A percentile compares a stretch with the other conserved stretches of the same genome.
phyloP scores from a whole-genome alignment of 1,140 invertebrate genomes.

The Chelonus insularis region DNA sequence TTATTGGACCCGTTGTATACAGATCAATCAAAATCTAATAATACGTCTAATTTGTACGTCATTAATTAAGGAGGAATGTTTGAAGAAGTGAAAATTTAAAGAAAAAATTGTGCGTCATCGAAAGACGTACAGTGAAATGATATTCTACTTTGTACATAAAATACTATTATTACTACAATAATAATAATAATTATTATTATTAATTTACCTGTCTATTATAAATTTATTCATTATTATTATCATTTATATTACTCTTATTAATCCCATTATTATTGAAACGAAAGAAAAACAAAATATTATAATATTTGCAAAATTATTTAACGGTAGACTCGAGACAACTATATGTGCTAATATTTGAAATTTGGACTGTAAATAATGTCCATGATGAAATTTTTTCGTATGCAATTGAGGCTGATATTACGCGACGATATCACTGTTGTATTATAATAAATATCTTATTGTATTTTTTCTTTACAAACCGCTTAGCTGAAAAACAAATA shows the following conservation, averaged over 20 bases:
- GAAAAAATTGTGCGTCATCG: not conserved
- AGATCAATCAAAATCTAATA: slow-evolving; percentile 48
- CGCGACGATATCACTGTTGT: too few species aligned
- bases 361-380: too few species aligned
- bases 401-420: too few species aligned
- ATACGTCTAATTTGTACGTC: slow-evolving; percentile 12
- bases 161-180: slow-evolving; percentile 46
- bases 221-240: slow-evolving; percentile 47
- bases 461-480: too few species aligned
- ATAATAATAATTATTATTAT: slow-evolving; percentile 54
- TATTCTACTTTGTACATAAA: slow-evolving; percentile 44
- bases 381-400: too few species aligned
- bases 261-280: slow-evolving; percentile 38
- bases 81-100: not conserved
- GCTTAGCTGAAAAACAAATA: too few species aligned
- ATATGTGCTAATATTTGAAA: too few species aligned
- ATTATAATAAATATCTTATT: too few species aligned
- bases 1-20: slow-evolving; percentile 45
- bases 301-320: slow-evolving; percentile 37
- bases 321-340: not conserved
- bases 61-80: not conserved
- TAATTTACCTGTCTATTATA: slow-evolving; percentile 56
- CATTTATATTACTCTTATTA: slow-evolving; percentile 31
- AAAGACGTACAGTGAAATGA: not conserved
- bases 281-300: slow-evolving; percentile 45